These are phyloP conservation scores for Panopea generosa DNA, from an alignment of 2,888 invertebrate species.

Conservation along the genomic window DNA sequence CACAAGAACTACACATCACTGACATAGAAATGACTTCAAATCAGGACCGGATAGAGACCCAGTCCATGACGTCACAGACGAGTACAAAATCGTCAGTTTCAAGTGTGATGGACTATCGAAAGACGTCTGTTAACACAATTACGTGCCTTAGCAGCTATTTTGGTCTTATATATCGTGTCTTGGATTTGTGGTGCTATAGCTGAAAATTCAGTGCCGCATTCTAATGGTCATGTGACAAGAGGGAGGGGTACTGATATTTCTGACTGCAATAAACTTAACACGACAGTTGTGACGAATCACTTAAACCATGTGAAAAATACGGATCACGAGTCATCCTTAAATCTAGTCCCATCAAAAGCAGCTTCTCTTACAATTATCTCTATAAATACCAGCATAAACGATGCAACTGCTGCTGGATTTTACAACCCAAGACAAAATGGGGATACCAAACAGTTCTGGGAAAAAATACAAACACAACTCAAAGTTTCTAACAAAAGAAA, in stretches of 20 bases:
- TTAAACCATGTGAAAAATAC: constrained; percentile 53
- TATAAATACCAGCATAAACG: constrained; percentile 45
- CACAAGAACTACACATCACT: constrained; percentile 78
- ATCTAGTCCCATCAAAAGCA: constrained; percentile 78
- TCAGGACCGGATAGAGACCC: constrained; percentile 72
- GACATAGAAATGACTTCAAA: constrained; percentile 85
- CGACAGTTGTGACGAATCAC: constrained; percentile 46
- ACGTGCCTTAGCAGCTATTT: constrained; percentile 92
- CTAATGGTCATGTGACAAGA: constrained; percentile 77
- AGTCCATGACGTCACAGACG: constrained; percentile 64
- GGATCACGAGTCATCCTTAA: constrained; percentile 66
- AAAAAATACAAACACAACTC: constrained; percentile 87
- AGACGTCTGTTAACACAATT: constrained; percentile 93
- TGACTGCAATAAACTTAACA: constrained; percentile 44
- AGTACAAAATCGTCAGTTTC: constrained; percentile 62
- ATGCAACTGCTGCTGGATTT: constrained; percentile 87
- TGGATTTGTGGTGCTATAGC: constrained; percentile 93
- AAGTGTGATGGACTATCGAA: constrained; percentile 93
- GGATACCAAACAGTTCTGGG: constrained; percentile 96
- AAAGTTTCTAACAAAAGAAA: constrained; percentile 79
- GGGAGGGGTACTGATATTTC: constrained; percentile 67
- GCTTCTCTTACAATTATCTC: constrained; percentile 47
- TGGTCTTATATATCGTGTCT: constrained; percentile 90
- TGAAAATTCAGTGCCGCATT: constrained; percentile 65
- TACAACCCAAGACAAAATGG: constrained; percentile 97